phyloP scores from a whole-genome alignment of 2,113 vertebrate species.

The Otocyon megalotis region DNA sequence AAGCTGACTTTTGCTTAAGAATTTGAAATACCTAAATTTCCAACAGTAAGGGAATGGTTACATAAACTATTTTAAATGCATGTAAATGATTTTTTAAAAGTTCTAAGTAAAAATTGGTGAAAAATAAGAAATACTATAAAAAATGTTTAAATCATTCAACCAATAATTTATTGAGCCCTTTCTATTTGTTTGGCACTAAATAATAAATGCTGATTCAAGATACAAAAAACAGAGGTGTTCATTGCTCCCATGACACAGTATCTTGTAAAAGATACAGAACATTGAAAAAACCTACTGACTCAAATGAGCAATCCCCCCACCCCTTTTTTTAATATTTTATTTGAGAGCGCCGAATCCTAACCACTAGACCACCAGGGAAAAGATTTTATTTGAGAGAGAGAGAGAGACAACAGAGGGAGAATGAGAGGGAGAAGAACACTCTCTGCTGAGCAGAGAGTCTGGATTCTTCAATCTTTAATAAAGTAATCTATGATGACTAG shows the following conservation, averaged over 20 bases:
- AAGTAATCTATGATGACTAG: background rate
- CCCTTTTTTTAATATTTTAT: no score
- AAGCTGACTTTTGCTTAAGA: slow-evolving; percentile 39
- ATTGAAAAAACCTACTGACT: background rate
- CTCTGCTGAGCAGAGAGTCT: no score
- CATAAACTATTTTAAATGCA: background rate
- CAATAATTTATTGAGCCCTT: background rate
- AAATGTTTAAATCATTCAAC: background rate
- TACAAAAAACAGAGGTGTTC: background rate
- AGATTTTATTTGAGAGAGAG: no score
- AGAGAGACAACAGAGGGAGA: no score
- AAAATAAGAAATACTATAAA: background rate
- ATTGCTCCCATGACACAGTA: background rate
- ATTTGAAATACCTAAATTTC: background rate
- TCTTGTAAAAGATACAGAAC: background rate
- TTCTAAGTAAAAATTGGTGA: slow-evolving; percentile 22
- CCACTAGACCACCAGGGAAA: no score
- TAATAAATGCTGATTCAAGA: background rate
- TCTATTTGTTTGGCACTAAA: background rate
- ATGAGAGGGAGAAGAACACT: no score
- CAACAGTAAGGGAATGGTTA: background rate
- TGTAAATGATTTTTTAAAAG: background rate
- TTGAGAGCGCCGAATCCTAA: no score
- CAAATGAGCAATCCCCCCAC: background rate
- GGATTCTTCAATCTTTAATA: background rate